Base-by-base conservation (phyloP, 2,888 invertebrate genomes). In the Mimumesa dahlbomi region DNA sequence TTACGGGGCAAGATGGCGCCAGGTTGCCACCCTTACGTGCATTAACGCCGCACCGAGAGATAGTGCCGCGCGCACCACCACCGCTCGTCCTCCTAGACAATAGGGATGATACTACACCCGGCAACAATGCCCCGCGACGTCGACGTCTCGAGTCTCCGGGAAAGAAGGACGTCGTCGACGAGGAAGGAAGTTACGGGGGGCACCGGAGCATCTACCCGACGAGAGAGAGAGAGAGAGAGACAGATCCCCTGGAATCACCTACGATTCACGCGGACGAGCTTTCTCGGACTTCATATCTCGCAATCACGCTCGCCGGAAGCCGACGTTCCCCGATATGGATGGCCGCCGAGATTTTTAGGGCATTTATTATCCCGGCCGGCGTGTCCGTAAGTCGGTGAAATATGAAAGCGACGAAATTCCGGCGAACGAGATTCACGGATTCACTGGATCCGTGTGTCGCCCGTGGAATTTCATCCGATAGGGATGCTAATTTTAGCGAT, bases 1-100 rank as follows among this genome's bases (percentile, higher is more conserved):
- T 84, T 85, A 84, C 80, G 79, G 73, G 75, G 38, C 57, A 79
- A 81, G 75, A 78, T 75, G 82, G 72, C 79, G 75, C 65, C 71
- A 63, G 63, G 71, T 73, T 76, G 65, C 69, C 78, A 81, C 74
- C 82, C 80, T 82, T 70, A 72, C 63, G 72, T 70, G 79, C 77
- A 78, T 84, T 83, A 82, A 83, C 73, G 78, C 68, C 65, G 65
- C 14, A 46, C 46, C 25, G 59, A 56, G 68, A 82, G 77, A 82
- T 79, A 79, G 81, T 52, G 42, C n/a, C n/a, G n/a, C 50, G 56
- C 59, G 61, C 61, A 31, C 45, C 56, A n/a, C n/a, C n/a, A n/a
- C n/a, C 63, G 53, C 59, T 59, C 53, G 65, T 61, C 69, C 67
- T 63, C 58, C 50, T 69, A 84, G 79, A 83, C 82, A 84, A 83